Evolutionary conservation across 2,113 vertebrate species (phyloP), one percentile per base, ranked within the genome.

Genomic region (Turdus rufiventris): DNA sequence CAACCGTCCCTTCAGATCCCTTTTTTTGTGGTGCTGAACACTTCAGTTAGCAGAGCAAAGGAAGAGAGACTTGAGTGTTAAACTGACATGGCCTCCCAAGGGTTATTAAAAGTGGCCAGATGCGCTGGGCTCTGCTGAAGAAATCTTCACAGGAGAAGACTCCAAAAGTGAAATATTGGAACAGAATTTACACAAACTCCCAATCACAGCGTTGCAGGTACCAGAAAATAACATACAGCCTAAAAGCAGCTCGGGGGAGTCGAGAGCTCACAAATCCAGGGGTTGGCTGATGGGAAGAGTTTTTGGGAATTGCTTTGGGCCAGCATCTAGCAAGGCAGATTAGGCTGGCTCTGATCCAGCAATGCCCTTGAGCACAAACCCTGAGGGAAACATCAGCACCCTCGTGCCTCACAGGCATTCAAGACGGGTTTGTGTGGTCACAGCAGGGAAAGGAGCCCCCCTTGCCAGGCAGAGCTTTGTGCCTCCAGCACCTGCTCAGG

Each of bases 281-380:
- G 57, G 10, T 31, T 74, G 57, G 65, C 68, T 92, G 89, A 43
- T 12, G 42, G 62, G 28, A 50, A 62, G 53, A 33, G 48, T 21
- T 81, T 86, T 81, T 42, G 67, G 65, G 89, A 74, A 65, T 67
- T 54, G 77, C 61, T 92, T 63, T 84, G 70, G 47, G 78, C 36
- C 62, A 72, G 34, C 45, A 89, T 29, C 90, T 74, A 71, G 50
- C 42, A 62, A 90, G 76, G 76, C 34, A 74, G 79, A 48, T 76
- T 25, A 87, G 84, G 33, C 65, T 83, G 89, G 79, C 53, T 60
- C 67, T 74, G 88, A 84, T 88, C 90, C 91, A 95, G 92, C 61
- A 88, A 78, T 95, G 91, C 85, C 91, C 94, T 95, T 91, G 90
- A 93, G 93, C 93, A 88, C 67, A 80, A 94, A 95, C 67, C 63